Evolutionary conservation across 2,797 vertebrate species (phyloP).

Genomic region (Siniperca undulata): DNA sequence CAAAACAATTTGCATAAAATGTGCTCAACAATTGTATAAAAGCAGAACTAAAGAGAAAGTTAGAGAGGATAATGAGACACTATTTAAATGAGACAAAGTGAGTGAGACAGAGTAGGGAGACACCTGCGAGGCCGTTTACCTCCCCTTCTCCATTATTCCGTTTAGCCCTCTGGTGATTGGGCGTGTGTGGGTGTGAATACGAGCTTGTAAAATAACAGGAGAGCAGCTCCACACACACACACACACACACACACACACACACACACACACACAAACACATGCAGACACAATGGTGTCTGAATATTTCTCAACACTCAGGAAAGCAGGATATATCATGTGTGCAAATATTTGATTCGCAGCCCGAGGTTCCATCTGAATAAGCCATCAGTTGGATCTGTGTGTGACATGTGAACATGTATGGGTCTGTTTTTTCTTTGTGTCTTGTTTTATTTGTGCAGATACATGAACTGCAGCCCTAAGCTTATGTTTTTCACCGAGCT

Average conservation of each 20-base stretch:
- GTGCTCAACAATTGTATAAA: not conserved
- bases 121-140: constrained; percentile 47
- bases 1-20: not conserved
- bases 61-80: constrained; percentile 12
- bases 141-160: constrained; percentile 39
- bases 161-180: constrained; percentile 68
- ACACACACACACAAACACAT: constrained; percentile 24
- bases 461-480: constrained; percentile 10
- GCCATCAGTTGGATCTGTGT: constrained; percentile 44
- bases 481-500: constrained; percentile 6
- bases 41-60: not conserved
- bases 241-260: constrained; percentile 55
- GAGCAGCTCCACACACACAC: constrained; percentile 14
- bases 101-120: constrained; percentile 22
- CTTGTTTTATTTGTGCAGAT: constrained; percentile 25
- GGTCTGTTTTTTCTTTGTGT: constrained; percentile 30
- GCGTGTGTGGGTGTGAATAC: constrained; percentile 47
- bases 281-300: constrained; percentile 74
- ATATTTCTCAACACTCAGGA: constrained; percentile 69
- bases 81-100: constrained; percentile 32
- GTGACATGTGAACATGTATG: constrained; percentile 29
- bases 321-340: constrained; percentile 73
- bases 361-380: constrained; percentile 69
- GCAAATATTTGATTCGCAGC: constrained; percentile 70
- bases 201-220: constrained; percentile 55